Percentiles rank a stretch among this genome's conserved stretches.
Evolutionary conservation across 1,140 invertebrate genomes (phyloP).

Genomic region (Drosophila nigrodunni): DNA sequence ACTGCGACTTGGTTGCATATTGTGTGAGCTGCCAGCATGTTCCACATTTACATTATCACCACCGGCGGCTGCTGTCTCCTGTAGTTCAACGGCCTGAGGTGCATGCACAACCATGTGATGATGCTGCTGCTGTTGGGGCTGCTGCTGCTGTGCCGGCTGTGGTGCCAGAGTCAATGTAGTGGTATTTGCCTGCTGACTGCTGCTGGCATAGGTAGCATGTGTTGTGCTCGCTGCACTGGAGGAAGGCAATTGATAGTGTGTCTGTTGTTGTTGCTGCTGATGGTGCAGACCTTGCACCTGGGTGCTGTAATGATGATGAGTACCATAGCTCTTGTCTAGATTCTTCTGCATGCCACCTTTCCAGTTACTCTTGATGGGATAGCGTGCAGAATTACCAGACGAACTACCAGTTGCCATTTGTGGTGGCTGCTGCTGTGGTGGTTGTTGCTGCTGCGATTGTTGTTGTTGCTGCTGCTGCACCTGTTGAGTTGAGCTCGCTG

Average conservation of each 20-base stretch:
- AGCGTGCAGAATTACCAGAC: constrained; percentile 58
- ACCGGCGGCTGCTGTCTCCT: constrained; percentile 35
- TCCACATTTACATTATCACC: constrained; percentile 46
- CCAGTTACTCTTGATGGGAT: constrained; percentile 71
- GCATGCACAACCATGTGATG: constrained; percentile 56
- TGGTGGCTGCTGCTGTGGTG: constrained; percentile 43
- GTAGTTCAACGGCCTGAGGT: constrained; percentile 54
- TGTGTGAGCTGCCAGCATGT: constrained; percentile 44
- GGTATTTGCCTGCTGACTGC: constrained; percentile 48
- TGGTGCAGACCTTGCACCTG: constrained; percentile 67
- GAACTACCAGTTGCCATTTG: constrained; percentile 42
- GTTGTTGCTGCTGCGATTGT: constrained; percentile 26
- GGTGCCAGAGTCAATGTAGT: constrained; percentile 53
- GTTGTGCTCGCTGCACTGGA: constrained; percentile 65
- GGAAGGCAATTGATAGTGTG: constrained; percentile 81
- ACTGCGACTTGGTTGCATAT: constrained; percentile 55
- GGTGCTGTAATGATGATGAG: constrained; percentile 70
- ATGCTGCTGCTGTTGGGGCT: constrained; percentile 49
- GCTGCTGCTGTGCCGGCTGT: constrained; percentile 47
- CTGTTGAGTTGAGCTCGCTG: constrained; percentile 35
- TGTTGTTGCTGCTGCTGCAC: constrained; percentile 48
- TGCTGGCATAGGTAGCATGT: constrained; percentile 67
- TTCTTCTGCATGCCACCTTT: constrained; percentile 76
- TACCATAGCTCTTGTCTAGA: constrained; percentile 72
- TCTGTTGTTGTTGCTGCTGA: constrained; percentile 65